Base-by-base conservation (phyloP, 2,888 invertebrate species). In the Metacarcinus magister region DNA sequence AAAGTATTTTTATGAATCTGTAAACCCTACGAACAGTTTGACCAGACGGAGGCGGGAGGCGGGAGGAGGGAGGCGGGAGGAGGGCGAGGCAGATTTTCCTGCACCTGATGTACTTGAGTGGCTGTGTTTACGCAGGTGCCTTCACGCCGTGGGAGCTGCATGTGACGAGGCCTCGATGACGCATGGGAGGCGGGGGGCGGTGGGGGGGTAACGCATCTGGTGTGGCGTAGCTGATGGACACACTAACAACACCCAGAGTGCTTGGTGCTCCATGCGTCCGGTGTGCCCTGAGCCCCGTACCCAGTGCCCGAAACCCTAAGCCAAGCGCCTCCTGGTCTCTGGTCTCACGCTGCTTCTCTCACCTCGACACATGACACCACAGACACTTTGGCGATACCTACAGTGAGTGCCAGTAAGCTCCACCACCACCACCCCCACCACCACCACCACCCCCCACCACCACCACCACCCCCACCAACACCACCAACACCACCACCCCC, bases 41-140 rank as follows among this genome's bases (percentile, higher is more conserved):
- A 32, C 82, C 28, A 54, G 75, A 28, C 75, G 19, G 28, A n/a
- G 75, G 16, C 75, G n/a, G 8, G 75, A 8, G 5, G 75, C 7
- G 54, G 54, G 16, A 16, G 13, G 54, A 10, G 54, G 54, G 13
- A 2, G 75, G 75, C 75, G 19, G 16, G 19, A 54, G 16, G 19
- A 1, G 23, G n/a, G 23, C 4, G 67, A 16, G 67, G 67, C 82
- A 67, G 67, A 67, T n/a, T 67, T 67, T 16, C 32, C 32, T 8
- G 82, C 23, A 82, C 82, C 82, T 82, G 28, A 28, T 32, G 32
- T 32, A 82, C 82, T 32, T 32, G 28, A 32, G 82, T 28, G 32
- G 82, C 28, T 82, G 82, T 82, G 82, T 82, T 82, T 82, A 82
- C 82, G 82, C 82, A 82, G 82, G 82, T 82, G 82, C 82, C 32